phyloP scores from a whole-genome alignment of 1,140 invertebrate species.

The Cotesia chilonis region DNA sequence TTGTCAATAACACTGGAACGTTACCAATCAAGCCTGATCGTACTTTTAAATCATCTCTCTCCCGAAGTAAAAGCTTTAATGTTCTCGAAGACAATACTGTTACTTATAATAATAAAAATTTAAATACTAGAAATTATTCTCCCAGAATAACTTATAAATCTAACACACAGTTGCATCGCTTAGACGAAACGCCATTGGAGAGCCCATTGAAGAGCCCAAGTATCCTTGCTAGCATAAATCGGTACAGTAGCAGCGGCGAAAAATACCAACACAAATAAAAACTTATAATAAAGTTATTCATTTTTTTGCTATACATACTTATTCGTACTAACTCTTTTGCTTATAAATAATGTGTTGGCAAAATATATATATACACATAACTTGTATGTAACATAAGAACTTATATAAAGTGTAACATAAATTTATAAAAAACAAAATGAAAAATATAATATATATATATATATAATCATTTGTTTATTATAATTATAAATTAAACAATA shows the following conservation, averaged over 20 bases:
- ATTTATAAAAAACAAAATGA: no score
- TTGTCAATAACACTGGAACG: no score
- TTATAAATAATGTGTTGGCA: no score
- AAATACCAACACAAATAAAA: constrained; percentile 48
- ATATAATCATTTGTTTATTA: no score
- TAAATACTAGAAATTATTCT: constrained; percentile 57
- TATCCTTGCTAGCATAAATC: constrained; percentile 82
- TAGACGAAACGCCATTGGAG: constrained; percentile 73
- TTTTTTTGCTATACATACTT: constrained; percentile 2
- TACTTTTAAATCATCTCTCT: constrained; percentile 77
- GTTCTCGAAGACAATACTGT: constrained; percentile 69
- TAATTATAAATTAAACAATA: no score
- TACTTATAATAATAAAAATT: constrained; percentile 56
- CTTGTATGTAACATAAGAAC: no score
- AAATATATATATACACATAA: no score
- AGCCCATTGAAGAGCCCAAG: constrained; percentile 81
- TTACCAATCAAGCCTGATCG: constrained; percentile 75
- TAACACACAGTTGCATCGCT: constrained; percentile 76
- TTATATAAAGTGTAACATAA: no score
- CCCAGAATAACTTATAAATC: constrained; percentile 74
- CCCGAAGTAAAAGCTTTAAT: constrained; percentile 86
- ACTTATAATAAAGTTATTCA: background rate
- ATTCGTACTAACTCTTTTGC: no score
- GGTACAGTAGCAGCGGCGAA: constrained; percentile 80
- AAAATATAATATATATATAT: no score